Percentiles rank a stretch among this genome's conserved stretches.
These are phyloP conservation scores for Ceratotherium simum DNA, from an alignment of 2,113 vertebrate genomes.

Conservation along the genomic window DNA sequence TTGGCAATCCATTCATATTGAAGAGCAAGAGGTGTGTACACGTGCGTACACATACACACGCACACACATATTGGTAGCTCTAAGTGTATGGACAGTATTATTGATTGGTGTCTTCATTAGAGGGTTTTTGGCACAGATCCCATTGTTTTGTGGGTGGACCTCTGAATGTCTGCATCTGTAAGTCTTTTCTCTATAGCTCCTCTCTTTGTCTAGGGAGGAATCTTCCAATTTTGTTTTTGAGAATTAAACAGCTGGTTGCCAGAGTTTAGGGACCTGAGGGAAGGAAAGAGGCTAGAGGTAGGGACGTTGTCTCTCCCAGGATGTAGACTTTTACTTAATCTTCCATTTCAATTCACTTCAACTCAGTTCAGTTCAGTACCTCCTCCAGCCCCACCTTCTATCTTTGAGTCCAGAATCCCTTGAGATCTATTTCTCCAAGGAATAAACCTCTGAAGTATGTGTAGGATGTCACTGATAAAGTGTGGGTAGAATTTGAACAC, in stretches of 20 bases:
- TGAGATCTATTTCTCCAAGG: neutral
- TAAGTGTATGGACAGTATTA: neutral
- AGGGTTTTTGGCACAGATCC: neutral
- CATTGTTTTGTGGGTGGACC: neutral
- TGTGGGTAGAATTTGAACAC: neutral
- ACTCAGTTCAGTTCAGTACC: neutral
- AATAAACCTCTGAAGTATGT: neutral
- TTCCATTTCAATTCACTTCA: neutral
- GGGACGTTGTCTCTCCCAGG: neutral
- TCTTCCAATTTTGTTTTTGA: neutral
- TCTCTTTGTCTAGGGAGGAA: neutral
- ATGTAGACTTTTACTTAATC: neutral
- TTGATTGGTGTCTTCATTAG: neutral
- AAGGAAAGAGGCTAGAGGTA: neutral
- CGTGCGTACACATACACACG: neutral
- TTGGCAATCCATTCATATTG: neutral
- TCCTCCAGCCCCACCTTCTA: neutral
- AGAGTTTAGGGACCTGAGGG: neutral
- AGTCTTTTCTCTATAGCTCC: neutral
- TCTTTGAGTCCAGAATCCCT: neutral
- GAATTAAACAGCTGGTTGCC: neutral
- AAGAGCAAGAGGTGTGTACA: neutral
- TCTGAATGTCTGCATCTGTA: neutral
- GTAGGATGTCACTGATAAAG: neutral
- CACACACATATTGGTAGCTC: neutral